phyloP scores from a whole-genome alignment of 35 echinoderm and acorn worm genomes.

The Apostichopus parvimensis region DNA sequence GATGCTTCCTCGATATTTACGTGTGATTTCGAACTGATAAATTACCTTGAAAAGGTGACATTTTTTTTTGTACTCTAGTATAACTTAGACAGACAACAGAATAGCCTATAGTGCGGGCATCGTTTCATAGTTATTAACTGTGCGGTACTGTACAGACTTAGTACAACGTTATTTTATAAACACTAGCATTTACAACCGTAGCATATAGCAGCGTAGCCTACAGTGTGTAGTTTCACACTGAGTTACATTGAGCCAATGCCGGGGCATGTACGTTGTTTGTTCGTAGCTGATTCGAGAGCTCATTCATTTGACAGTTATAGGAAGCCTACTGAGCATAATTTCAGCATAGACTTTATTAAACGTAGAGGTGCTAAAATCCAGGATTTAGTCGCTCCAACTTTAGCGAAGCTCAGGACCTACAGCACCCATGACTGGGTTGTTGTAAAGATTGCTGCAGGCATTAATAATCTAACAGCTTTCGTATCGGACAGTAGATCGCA shows the following conservation, averaged over 20 bases:
- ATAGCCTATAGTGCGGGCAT: too few relatives aligned
- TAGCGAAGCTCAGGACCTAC: neutral
- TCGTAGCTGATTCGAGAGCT: constrained; percentile 2
- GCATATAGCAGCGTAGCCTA: too few relatives aligned
- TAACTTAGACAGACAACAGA: too few relatives aligned
- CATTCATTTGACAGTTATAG: constrained; percentile 2
- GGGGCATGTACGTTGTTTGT: neutral
- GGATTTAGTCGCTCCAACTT: neutral
- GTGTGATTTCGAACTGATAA: too few relatives aligned
- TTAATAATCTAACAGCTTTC: constrained; percentile 2
- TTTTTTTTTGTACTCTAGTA: too few relatives aligned
- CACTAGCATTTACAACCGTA: too few relatives aligned
- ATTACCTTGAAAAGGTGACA: too few relatives aligned
- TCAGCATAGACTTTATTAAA: neutral
- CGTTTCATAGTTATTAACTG: too few relatives aligned
- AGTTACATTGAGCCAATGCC: neutral
- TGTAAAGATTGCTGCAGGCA: constrained; percentile 15
- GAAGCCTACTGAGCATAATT: neutral
- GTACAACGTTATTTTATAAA: too few relatives aligned
- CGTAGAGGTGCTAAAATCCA: neutral
- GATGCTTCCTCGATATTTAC: too few relatives aligned
- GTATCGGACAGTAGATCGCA: neutral
- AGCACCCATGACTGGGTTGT: neutral
- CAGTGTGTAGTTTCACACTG: too few relatives aligned
- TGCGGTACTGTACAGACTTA: too few relatives aligned